Conservation (phyloP, 2,888 invertebrate species). For the Lycia hirtaria region DNA sequence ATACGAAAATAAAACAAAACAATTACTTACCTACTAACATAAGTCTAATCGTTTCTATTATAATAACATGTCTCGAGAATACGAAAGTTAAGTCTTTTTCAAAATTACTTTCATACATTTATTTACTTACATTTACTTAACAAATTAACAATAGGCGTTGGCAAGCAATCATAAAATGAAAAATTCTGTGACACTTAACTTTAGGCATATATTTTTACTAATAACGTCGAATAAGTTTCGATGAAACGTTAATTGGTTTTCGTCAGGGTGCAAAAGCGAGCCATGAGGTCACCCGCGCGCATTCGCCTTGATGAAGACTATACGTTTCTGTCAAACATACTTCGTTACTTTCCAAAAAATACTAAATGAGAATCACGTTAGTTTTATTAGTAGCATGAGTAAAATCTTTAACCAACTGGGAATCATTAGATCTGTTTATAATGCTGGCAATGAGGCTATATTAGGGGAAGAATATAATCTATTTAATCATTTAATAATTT, state of each 20-base stretch:
- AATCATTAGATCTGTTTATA: background rate
- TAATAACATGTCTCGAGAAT: background rate
- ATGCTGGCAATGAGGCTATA: background rate
- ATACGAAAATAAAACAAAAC: background rate
- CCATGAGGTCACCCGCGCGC: too few species aligned
- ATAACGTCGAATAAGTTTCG: too few species aligned
- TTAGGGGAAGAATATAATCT: background rate
- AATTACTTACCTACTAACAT: background rate
- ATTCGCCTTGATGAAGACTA: too few species aligned
- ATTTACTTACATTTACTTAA: background rate
- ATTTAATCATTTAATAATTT: too few species aligned
- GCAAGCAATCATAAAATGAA: conserved; percentile 3
- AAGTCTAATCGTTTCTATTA: background rate
- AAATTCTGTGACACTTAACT: background rate
- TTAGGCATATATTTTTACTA: too few species aligned
- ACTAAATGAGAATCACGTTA: too few species aligned
- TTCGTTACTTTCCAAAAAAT: too few species aligned
- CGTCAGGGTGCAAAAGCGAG: too few species aligned
- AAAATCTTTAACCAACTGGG: background rate
- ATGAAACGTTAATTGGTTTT: too few species aligned
- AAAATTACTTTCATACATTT: background rate
- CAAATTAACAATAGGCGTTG: background rate
- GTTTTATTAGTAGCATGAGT: too few species aligned
- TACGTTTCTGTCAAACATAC: too few species aligned
- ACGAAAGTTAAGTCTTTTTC: background rate